Base-by-base conservation (phyloP, 2,888 invertebrate species). In the Mechanitis messenoides region DNA sequence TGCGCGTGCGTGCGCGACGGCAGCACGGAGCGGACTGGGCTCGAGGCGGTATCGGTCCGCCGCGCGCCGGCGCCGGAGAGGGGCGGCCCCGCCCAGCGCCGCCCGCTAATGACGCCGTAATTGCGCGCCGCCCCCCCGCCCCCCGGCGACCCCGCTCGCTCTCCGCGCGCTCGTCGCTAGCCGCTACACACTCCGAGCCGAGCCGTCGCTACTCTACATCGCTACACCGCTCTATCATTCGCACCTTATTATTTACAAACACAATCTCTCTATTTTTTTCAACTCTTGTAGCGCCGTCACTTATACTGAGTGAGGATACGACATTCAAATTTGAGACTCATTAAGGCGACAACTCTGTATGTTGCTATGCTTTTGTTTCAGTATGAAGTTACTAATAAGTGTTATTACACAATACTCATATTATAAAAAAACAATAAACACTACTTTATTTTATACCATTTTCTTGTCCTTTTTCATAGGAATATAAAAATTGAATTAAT, bases 1-100 rank as follows among this genome's bases (percentile, higher is more conserved):
- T 91, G 91, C 92, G 91, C 92, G 92, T 92, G 92, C 91, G 90
- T 91, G 91, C 91, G 87, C 88, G 85, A 73, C 87, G 87, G 86
- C 86, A 82, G 86, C 87, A 85, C 85, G 85, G 85, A 84, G 84
- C 84, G 86, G 85, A 88, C 86, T 87, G 72, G 72, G 69, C 70
- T 63, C 64, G 84, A 78, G 82, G 83, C 78, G 79, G 74, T 73
- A 75, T 77, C 76, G 77, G 74, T 76, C 79, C 76, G 78, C 81
- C 81, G 84, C 83, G 81, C 89, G 84, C 86, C 76, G 80, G 80
- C 76, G 70, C 71, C 68, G 72, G 74, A 76, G 83, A 78, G 78
- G 79, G 75, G 76, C 74, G 76, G 80, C 79, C 79, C 85, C 85
- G 87, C 90, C 88, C 87, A 83, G 80, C 74, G 78, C 72, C 76